Conservation (phyloP, 2,888 invertebrate genomes). For the Folsomia candida region DNA sequence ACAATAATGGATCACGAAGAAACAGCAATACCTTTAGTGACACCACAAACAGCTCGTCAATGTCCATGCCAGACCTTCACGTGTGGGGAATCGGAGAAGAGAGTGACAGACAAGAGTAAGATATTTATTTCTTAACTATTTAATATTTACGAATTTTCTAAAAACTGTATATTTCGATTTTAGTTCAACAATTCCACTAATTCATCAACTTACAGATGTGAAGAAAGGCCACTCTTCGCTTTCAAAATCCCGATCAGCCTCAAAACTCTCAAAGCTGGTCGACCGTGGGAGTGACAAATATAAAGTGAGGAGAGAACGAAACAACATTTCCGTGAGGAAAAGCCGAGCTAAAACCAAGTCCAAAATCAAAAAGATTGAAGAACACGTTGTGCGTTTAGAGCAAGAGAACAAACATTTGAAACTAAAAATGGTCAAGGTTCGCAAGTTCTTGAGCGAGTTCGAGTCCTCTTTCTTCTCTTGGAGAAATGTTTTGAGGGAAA, state of each 20-base stretch:
- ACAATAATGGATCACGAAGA: background rate
- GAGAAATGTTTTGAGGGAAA: background rate
- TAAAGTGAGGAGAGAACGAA: background rate
- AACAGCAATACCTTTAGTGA: background rate
- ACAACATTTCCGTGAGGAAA: constrained; percentile 2
- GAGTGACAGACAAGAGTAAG: constrained; percentile 1
- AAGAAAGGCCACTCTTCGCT: background rate
- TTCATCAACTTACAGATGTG: background rate
- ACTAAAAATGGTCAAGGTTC: background rate
- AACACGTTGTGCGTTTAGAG: background rate
- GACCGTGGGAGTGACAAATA: background rate
- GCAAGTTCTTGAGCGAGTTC: background rate
- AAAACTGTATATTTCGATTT: background rate
- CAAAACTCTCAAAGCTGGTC: background rate
- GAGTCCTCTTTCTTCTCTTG: background rate
- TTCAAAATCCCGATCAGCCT: background rate
- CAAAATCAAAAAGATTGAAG: background rate
- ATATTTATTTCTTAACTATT: background rate
- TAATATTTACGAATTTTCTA: background rate
- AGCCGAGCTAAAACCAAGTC: background rate
- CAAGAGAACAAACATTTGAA: background rate
- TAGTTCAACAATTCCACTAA: background rate
- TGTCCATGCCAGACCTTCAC: background rate
- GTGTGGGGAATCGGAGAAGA: background rate
- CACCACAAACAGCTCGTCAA: background rate